phyloP scores from a whole-genome alignment of 2,888 invertebrate genomes.

The Xestia sexstrigata region DNA sequence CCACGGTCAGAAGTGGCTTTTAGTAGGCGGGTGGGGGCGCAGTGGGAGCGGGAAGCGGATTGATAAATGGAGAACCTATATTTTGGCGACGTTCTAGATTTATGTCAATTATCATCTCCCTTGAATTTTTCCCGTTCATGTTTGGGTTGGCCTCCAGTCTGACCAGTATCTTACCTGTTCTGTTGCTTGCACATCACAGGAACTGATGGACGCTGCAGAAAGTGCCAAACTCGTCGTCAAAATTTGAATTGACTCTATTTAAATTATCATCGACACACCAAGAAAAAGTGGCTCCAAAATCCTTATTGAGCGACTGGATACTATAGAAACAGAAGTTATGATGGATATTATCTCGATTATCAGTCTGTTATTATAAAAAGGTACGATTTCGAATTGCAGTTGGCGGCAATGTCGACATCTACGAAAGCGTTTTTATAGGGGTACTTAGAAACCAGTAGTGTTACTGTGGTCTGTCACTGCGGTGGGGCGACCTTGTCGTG shows the following conservation, averaged over 20 bases:
- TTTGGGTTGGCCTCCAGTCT: background rate
- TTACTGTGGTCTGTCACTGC: background rate
- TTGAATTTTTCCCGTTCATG: background rate
- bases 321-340: background rate
- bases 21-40: slow-evolving; percentile 69
- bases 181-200: too few relatives aligned
- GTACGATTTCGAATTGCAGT: background rate
- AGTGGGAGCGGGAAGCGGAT: slow-evolving; percentile 45
- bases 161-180: too few relatives aligned
- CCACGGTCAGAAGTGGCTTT: slow-evolving; percentile 83
- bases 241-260: too few relatives aligned
- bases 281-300: too few relatives aligned
- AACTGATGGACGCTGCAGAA: too few relatives aligned
- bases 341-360: background rate
- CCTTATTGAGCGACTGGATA: too few relatives aligned
- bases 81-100: too few relatives aligned
- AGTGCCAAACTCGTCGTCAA: too few relatives aligned
- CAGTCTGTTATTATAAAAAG: background rate
- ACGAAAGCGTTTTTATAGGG: background rate
- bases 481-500: background rate
- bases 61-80: background rate
- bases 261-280: too few relatives aligned
- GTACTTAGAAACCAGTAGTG: background rate
- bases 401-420: background rate
- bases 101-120: too few relatives aligned